These are phyloP conservation scores for Yoshiicerus persimilis DNA, from an alignment of 1,140 invertebrate genomes.

Conservation along the genomic window DNA sequence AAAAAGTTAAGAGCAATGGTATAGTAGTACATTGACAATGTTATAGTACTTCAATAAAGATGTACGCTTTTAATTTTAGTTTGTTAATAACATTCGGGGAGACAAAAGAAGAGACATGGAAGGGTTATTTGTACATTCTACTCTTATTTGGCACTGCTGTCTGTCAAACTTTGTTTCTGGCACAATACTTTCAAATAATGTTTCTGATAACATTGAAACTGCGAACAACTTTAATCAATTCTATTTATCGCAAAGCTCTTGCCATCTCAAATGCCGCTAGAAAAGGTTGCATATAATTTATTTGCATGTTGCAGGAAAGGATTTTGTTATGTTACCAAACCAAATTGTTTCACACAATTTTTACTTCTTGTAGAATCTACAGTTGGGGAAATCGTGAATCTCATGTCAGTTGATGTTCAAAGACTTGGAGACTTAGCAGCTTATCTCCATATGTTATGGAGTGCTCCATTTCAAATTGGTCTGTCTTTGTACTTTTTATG, in stretches of 20 bases:
- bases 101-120: conserved; percentile 73
- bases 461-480: conserved; percentile 62
- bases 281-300: conserved; percentile 57
- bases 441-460: conserved; percentile 65
- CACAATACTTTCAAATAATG: conserved; percentile 89
- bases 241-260: conserved; percentile 85
- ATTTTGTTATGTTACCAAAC: too few species aligned
- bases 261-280: conserved; percentile 74
- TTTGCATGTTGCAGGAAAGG: not conserved
- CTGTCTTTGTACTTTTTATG: conserved; percentile 62
- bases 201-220: conserved; percentile 88
- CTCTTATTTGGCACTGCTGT: conserved; percentile 77
- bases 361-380: too few species aligned
- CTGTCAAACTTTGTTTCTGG: conserved; percentile 82
- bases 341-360: too few species aligned
- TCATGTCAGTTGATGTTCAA: conserved; percentile 62
- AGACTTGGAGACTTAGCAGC: conserved; percentile 56
- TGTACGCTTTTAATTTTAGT: conserved; percentile 54
- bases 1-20: not conserved
- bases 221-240: conserved; percentile 76
- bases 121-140: conserved; percentile 79
- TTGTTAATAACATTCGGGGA: conserved; percentile 67
- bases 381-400: conserved; percentile 61
- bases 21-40: not conserved
- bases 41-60: too few species aligned